These are phyloP conservation scores for Apis florea DNA, from an alignment of 1,140 invertebrate genomes.

Conservation along the genomic window DNA sequence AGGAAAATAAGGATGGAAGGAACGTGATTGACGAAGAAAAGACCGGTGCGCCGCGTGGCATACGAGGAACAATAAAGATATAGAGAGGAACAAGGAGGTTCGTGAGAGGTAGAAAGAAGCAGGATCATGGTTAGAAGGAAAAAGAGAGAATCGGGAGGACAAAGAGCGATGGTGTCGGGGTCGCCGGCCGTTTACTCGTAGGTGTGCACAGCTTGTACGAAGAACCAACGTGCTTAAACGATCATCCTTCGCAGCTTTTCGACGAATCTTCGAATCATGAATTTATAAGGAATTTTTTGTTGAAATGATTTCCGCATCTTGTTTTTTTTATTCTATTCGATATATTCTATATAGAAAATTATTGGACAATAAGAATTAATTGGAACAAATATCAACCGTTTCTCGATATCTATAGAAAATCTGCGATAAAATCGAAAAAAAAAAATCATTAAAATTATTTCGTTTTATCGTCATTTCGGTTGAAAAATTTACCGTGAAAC, in stretches of 20 bases:
- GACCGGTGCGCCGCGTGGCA: constrained; percentile 4
- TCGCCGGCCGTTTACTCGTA: constrained; percentile 68
- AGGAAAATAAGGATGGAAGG: constrained; percentile 21
- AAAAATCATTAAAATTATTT: too few species aligned
- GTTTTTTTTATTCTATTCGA: neutral
- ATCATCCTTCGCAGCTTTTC: neutral
- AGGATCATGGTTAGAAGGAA: constrained; percentile 19
- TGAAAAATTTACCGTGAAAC: too few species aligned
- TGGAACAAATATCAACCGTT: neutral
- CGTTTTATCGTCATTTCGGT: too few species aligned
- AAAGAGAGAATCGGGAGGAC: constrained; percentile 52
- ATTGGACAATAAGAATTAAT: too few species aligned
- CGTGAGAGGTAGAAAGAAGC: neutral
- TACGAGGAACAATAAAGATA: constrained; percentile 19
- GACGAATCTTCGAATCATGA: neutral
- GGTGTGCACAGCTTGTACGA: constrained; percentile 42
- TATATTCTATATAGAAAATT: too few species aligned
- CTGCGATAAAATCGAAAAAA: neutral
- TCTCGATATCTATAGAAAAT: neutral
- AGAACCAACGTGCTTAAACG: neutral
- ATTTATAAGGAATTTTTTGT: neutral
- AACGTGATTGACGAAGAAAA: constrained; percentile 38
- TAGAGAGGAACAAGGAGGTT: neutral
- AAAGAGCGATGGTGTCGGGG: constrained; percentile 62
- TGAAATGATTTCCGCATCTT: neutral